Evolutionary conservation across 1,140 invertebrate genomes (phyloP).

Genomic region (Hylyphantes graminicola): DNA sequence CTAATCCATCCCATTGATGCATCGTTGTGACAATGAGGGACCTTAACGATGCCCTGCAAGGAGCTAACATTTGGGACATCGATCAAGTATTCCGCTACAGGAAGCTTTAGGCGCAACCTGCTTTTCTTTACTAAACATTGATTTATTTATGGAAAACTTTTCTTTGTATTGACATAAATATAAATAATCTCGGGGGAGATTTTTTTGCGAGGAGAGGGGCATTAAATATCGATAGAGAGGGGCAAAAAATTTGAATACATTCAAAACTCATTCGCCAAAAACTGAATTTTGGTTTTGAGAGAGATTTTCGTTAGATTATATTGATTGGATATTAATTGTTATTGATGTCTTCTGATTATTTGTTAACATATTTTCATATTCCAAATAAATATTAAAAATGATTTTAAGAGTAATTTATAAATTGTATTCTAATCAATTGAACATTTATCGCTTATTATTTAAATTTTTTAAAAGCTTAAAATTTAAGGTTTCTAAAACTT

Average conservation of each 20-base stretch:
- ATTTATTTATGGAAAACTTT: slow-evolving; percentile 52
- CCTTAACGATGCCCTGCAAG: slow-evolving; percentile 26
- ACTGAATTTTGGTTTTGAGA: no score
- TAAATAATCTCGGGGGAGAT: slow-evolving; percentile 17
- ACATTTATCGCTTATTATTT: no score
- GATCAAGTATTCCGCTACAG: slow-evolving; percentile 37
- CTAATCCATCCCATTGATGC: not conserved
- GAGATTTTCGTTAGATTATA: no score
- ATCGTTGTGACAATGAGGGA: slow-evolving; percentile 48
- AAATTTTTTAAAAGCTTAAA: no score
- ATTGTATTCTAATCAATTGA: no score
- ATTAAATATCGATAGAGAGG: slow-evolving; percentile 28
- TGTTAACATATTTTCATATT: no score
- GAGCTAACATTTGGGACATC: slow-evolving; percentile 25
- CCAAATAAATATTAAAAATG: no score
- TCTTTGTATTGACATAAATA: slow-evolving; percentile 47
- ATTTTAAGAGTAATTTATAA: no score
- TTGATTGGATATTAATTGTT: no score
- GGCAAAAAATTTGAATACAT: not conserved
- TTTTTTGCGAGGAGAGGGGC: not conserved
- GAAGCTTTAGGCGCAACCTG: slow-evolving; percentile 37
- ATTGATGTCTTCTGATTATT: no score
- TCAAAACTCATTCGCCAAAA: no score
- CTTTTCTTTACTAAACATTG: slow-evolving; percentile 45
- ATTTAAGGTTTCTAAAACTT: no score